Percentiles rank a stretch among this genome's conserved stretches.
Evolutionary conservation across 2,113 vertebrate species (phyloP).

Genomic region (Pandion haliaetus): DNA sequence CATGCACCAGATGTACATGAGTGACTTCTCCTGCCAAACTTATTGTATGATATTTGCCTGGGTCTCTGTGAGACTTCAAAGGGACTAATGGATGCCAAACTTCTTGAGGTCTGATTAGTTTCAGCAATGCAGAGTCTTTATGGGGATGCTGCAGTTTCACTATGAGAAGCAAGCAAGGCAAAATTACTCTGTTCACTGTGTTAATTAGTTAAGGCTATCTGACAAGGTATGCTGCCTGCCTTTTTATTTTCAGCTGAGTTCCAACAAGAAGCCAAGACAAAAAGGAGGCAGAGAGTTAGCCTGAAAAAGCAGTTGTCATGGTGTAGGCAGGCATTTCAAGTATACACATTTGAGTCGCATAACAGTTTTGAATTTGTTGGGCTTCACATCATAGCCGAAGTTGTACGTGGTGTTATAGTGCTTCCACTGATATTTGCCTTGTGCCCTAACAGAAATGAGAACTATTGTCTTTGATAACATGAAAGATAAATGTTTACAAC

Average conservation of each 20-base stretch:
- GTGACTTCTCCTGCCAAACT: background rate
- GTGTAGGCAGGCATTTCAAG: conserved; percentile 4
- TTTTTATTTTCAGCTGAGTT: conserved; percentile 19
- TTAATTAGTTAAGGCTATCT: conserved; percentile 37
- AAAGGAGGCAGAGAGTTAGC: background rate
- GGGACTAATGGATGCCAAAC: background rate
- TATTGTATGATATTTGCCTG: background rate
- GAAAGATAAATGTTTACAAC: background rate
- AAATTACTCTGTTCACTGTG: background rate
- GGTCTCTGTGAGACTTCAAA: conserved; percentile 30
- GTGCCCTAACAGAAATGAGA: background rate
- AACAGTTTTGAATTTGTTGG: background rate
- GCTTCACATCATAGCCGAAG: background rate
- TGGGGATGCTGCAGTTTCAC: background rate
- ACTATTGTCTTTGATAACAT: background rate
- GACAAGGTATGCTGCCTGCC: background rate
- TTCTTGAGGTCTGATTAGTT: conserved; percentile 14
- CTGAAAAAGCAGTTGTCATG: conserved; percentile 25
- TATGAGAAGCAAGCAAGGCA: background rate
- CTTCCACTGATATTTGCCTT: background rate
- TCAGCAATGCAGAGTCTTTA: background rate
- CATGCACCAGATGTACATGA: background rate
- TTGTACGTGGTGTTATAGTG: rapidly evolving
- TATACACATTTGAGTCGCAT: background rate
- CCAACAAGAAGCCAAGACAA: background rate